Conservation (phyloP, 2,797 vertebrate genomes). For the Champsocephalus gunnari region DNA sequence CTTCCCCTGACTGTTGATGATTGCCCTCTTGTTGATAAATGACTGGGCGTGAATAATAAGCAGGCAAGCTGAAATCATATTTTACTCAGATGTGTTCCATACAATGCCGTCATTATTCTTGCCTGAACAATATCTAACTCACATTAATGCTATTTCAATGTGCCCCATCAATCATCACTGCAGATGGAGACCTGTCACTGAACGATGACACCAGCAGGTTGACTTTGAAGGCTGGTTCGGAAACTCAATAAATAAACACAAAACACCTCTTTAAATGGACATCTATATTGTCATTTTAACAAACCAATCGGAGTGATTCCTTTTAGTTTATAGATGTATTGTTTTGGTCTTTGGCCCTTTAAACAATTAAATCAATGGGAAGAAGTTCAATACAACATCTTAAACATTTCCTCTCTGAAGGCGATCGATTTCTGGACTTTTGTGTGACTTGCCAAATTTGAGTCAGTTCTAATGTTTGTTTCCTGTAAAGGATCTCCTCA, state of each 20-base stretch:
- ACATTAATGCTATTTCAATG: constrained; percentile 38
- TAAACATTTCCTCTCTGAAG: background rate
- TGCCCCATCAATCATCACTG: constrained; percentile 9
- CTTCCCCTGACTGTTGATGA: constrained; percentile 2
- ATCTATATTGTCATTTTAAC: background rate
- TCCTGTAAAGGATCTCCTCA: constrained; percentile 13
- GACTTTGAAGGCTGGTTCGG: background rate
- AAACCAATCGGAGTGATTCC: background rate
- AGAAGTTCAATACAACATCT: background rate
- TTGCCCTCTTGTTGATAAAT: constrained; percentile 37
- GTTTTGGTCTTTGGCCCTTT: background rate
- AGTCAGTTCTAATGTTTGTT: constrained; percentile 21
- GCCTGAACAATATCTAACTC: constrained; percentile 4
- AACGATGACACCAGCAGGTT: constrained; percentile 21
- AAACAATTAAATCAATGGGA: background rate
- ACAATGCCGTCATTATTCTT: constrained; percentile 24
- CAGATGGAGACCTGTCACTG: constrained; percentile 13
- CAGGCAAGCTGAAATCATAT: constrained; percentile 17
- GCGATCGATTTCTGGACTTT: background rate
- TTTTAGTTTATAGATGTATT: no score
- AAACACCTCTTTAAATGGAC: background rate
- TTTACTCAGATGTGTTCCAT: constrained; percentile 1
- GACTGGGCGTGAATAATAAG: constrained; percentile 14
- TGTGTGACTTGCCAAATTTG: constrained; percentile 16
- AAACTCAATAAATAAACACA: constrained; percentile 1